Conservation (phyloP, 2,797 vertebrate genomes). For the Eidolon dupreanum region DNA sequence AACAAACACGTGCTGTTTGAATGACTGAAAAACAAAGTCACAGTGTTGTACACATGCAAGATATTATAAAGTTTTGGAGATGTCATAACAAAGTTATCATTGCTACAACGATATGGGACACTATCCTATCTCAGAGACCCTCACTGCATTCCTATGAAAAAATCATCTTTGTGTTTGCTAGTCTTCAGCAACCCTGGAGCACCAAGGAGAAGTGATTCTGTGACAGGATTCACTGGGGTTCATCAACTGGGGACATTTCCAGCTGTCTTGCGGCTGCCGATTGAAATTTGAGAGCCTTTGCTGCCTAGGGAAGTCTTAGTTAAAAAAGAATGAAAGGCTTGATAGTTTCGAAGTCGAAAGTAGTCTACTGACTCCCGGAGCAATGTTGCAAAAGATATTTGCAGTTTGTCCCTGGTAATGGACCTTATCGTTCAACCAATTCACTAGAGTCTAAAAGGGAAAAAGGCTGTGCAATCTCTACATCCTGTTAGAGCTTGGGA, state of each 20-base stretch:
- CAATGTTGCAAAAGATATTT: not conserved
- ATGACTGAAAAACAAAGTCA: not conserved
- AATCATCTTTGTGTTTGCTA: not conserved
- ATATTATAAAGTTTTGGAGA: not conserved
- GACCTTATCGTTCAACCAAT: not conserved
- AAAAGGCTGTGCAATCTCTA: not conserved
- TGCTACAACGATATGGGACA: not conserved
- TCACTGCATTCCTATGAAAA: not conserved
- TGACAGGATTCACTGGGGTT: not conserved
- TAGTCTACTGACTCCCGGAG: not conserved
- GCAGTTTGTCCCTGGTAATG: not conserved
- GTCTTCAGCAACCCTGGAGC: not conserved
- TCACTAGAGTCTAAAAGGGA: not conserved
- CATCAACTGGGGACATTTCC: not conserved
- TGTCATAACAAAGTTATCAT: not conserved
- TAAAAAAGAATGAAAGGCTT: not conserved
- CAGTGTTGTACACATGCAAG: not conserved
- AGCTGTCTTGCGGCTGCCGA: not conserved
- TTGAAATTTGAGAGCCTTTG: not conserved
- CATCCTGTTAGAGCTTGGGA: not conserved
- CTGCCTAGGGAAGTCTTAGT: not conserved
- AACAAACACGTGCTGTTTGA: not conserved
- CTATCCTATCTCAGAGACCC: not conserved
- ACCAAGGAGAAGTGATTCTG: accelerated
- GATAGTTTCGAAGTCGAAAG: not conserved